Conservation (phyloP, 2,113 vertebrate genomes). For the Elephantulus edwardii region DNA sequence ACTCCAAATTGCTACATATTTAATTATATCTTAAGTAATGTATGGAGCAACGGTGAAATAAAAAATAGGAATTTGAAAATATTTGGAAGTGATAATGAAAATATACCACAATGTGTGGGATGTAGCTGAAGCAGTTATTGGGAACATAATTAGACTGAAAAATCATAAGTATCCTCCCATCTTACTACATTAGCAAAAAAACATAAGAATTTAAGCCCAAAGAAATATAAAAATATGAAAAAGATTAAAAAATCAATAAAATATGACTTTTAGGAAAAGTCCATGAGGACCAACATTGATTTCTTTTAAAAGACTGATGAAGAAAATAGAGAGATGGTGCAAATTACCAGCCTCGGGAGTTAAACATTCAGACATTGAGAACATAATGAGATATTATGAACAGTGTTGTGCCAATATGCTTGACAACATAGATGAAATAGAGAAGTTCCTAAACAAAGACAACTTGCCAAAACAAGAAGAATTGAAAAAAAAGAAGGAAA, state of each 20-base stretch:
- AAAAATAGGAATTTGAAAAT: neutral
- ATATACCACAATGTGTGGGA: neutral
- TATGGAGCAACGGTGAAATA: neutral
- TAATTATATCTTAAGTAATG: neutral
- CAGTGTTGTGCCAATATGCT: neutral
- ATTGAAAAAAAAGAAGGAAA: neutral
- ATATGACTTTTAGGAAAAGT: neutral
- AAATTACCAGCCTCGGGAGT: neutral
- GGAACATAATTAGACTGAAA: neutral
- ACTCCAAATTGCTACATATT: neutral
- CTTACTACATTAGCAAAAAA: neutral
- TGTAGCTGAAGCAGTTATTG: neutral
- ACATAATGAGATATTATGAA: neutral
- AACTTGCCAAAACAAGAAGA: neutral
- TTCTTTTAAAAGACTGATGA: neutral
- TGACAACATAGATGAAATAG: neutral
- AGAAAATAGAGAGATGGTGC: neutral
- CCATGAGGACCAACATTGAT: neutral
- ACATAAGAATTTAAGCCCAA: neutral
- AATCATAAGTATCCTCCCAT: neutral
- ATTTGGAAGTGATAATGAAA: neutral
- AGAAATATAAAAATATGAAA: neutral
- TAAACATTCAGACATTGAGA: neutral
- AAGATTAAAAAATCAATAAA: neutral
- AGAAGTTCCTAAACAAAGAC: neutral